Base-by-base conservation (phyloP, 2,888 invertebrate genomes). In the Lepidochrysops patricia region DNA sequence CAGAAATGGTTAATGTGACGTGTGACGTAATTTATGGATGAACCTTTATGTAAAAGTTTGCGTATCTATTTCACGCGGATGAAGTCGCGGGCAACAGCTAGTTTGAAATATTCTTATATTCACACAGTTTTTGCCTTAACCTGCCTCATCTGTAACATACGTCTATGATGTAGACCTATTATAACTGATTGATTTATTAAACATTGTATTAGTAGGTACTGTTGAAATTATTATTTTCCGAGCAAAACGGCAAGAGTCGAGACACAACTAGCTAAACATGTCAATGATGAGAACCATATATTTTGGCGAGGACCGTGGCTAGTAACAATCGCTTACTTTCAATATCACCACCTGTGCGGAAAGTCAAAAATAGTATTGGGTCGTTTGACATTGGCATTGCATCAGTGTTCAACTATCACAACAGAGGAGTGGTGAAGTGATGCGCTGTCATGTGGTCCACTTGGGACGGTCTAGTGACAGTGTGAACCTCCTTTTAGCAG, bases 321-420 rank as follows among this genome's bases (percentile, higher is more conserved):
- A 50, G 58, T 32, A 52, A 59, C 50, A 26, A 52, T 49, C 32
- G 34, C 25, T 23, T 29, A 29, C 13, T 58, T 34, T 52, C 58
- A 26, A 58, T 50, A 35, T 49, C 50, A 34, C 5, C 58, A 52
- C 58, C 58, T 66, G 67, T 60, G 63, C 63, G 63, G 62, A 56
- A 49, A 58, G 59, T 25, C 71, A 65, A 64, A 75, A 75, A 76
- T 77, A 77, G 73, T 69, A 58, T 65, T 59, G 58, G 62, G 50
- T 66, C 68, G 60, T 66, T 72, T 74, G 77, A 73, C 76, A 73
- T 75, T 78, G 77, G 75, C 77, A 75, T 75, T 73, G 74, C 69
- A 64, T 56, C 64, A 62, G 62, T 57, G 61, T 59, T 62, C 61
- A 63, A 62, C 60, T 62, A 57, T 60, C 57, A 60, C 62, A 61